Evolutionary conservation across 2,888 invertebrate genomes (phyloP).

Genomic region (Sminthurides aquaticus): DNA sequence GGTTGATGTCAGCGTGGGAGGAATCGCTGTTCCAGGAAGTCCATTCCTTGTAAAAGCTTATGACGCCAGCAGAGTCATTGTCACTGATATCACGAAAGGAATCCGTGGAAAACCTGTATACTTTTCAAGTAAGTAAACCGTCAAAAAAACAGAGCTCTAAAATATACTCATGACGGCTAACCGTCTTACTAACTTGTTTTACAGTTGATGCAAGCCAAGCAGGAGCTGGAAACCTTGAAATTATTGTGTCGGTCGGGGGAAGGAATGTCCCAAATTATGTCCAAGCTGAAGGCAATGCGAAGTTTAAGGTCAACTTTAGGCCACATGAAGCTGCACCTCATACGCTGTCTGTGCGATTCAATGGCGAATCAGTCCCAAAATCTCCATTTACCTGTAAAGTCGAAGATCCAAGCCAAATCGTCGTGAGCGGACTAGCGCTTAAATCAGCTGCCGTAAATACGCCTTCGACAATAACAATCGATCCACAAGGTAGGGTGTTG

Average conservation of each 20-base stretch:
- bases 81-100: slow-evolving; percentile 85
- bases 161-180: background rate
- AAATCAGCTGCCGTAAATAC: slow-evolving; percentile 63
- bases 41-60: slow-evolving; percentile 94
- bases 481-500: slow-evolving; percentile 48
- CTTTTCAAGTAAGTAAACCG: slow-evolving; percentile 67
- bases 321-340: slow-evolving; percentile 89
- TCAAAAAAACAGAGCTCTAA: background rate
- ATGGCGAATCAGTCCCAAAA: slow-evolving; percentile 64
- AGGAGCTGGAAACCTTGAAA: slow-evolving; percentile 93
- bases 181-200: slow-evolving; percentile 3
- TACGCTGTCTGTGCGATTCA: slow-evolving; percentile 77
- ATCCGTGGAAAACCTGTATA: slow-evolving; percentile 87
- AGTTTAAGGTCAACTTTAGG: slow-evolving; percentile 89
- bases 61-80: slow-evolving; percentile 87
- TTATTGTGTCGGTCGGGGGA: slow-evolving; percentile 91
- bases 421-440: slow-evolving; percentile 60
- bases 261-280: slow-evolving; percentile 97
- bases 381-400: slow-evolving; percentile 92
- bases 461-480: slow-evolving; percentile 56
- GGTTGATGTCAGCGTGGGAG: slow-evolving; percentile 65
- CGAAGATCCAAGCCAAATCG: slow-evolving; percentile 58
- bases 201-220: slow-evolving; percentile 56
- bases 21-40: slow-evolving; percentile 80
- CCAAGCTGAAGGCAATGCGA: slow-evolving; percentile 92